A percentile compares a stretch with the other conserved stretches of the same genome.
Evolutionary conservation across 2,113 vertebrate genomes (phyloP).

Genomic region (Zapus hudsonius): DNA sequence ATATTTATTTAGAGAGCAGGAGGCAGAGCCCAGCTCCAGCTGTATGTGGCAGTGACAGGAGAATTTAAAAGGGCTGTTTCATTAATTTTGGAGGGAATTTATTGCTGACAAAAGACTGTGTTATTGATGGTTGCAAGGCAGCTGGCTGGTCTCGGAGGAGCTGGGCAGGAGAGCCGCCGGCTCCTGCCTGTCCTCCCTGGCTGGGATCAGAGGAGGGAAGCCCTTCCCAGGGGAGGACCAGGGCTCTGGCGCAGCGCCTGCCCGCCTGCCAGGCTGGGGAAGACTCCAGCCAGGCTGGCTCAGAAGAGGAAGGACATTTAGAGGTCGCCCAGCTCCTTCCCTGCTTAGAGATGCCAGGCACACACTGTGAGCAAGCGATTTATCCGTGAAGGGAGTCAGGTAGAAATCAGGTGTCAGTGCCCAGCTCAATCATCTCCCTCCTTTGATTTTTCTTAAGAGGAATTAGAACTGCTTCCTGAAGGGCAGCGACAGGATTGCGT

Average conservation of each 20-base stretch:
- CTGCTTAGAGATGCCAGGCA: neutral
- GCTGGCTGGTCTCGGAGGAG: neutral
- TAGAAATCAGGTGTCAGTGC: slow-evolving; percentile 8
- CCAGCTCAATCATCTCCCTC: neutral
- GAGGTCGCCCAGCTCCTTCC: slow-evolving; percentile 50
- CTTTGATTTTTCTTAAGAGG: neutral
- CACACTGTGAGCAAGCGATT: neutral
- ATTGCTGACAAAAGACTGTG: slow-evolving; percentile 69
- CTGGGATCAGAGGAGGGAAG: slow-evolving; percentile 52
- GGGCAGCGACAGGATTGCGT: slow-evolving; percentile 1
- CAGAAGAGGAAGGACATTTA: slow-evolving; percentile 60
- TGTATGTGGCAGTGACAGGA: slow-evolving; percentile 56
- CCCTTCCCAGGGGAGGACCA: slow-evolving; percentile 51
- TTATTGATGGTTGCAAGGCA: slow-evolving; percentile 63
- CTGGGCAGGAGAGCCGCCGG: slow-evolving; percentile 26
- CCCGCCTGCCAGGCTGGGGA: neutral
- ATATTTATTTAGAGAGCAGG: slow-evolving; percentile 72
- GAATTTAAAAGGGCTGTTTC: slow-evolving; percentile 73
- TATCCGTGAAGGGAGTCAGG: slow-evolving; percentile 11
- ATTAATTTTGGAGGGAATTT: slow-evolving; percentile 79
- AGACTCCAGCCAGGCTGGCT: neutral
- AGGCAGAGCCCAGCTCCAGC: slow-evolving; percentile 48
- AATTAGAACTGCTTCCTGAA: slow-evolving; percentile 45
- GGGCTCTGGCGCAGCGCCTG: neutral
- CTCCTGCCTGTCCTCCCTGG: slow-evolving; percentile 11